Evolutionary conservation across 2,797 vertebrate species (phyloP), one percentile per base, ranked within the genome.

Genomic region (Poecilia velifera): DNA sequence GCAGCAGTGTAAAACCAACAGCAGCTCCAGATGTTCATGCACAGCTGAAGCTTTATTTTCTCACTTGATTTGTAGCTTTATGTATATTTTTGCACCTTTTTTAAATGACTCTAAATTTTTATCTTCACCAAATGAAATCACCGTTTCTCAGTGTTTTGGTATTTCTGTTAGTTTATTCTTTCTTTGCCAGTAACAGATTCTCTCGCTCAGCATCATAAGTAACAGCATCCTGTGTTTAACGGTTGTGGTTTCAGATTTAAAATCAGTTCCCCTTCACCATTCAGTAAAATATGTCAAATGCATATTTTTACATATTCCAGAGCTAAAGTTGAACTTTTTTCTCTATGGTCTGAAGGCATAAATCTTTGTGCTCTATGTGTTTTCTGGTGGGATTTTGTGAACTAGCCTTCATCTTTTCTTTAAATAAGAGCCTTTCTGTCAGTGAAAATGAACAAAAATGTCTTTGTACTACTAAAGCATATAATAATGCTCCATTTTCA

Each of bases 1-100:
- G 34, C 68, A 53, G 75, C 51, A 20, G 70, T 1, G 13, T 5
- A 82, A 73, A 79, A 20, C 62, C 57, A 47, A 39, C 59, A 53
- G 73, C 68, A 34, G 55, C 18, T 74, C 64, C 70, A 28, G 45
- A 53, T 76, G 71, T 68, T 59, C 72, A 70, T 0, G 22, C 3
- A n/a, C 4, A 14, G 25, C 41, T 46, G 6, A 71, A 45, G 41
- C 2, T 71, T 28, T 28, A 28, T 8, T 45, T n/a, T 71, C 28
- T n/a, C 22, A 70, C 41, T n/a, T n/a, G 39, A 70, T n/a, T 25
- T 41, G n/a, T 4, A 70, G 39, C 22, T 2, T n/a, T n/a, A 45
- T 1, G 25, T 22, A 25, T 36, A 22, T 25, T 41, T 68, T 68
- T 41, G 36, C 59, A 6, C 16, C 16, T 8, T 20, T 4, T 36